A percentile compares a stretch with the other conserved stretches of the same genome.
phyloP scores from a whole-genome alignment of 2,113 vertebrate species.

The Chascanopsetta lugubris region DNA sequence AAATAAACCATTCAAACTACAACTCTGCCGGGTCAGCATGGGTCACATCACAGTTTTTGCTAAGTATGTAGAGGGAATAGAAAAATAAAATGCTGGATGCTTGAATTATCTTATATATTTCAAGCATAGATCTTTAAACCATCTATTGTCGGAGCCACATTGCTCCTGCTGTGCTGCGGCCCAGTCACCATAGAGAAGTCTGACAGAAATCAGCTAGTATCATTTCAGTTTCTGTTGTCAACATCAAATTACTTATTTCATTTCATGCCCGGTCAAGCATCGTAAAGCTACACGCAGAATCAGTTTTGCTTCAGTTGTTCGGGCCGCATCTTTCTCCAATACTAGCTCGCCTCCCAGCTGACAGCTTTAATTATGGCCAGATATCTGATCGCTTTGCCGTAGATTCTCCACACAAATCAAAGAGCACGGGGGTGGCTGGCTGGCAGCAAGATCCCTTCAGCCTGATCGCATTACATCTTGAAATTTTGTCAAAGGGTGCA shows the following conservation, averaged over 20 bases:
- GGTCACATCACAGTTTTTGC: too few species aligned
- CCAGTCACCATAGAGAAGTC: constrained; percentile 49
- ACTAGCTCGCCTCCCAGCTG: constrained; percentile 92
- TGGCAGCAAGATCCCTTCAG: constrained; percentile 43
- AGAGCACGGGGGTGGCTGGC: constrained; percentile 47
- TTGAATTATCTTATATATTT: not conserved
- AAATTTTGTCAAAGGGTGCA: constrained; percentile 52
- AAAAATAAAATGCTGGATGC: not conserved
- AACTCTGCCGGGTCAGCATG: too few species aligned
- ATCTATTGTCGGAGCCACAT: constrained; percentile 2
- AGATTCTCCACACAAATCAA: constrained; percentile 80
- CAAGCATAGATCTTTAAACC: not conserved
- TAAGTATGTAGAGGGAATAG: too few species aligned
- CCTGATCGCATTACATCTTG: constrained; percentile 50
- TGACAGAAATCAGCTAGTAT: constrained; percentile 88
- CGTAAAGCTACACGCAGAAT: constrained; percentile 93
- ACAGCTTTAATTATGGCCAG: constrained; percentile 97
- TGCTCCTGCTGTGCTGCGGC: constrained; percentile 61
- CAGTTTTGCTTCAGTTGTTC: constrained; percentile 94
- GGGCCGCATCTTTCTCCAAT: constrained; percentile 88
- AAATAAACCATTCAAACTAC: too few species aligned
- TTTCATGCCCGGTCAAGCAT: constrained; percentile 98
- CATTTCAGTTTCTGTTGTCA: constrained; percentile 98
- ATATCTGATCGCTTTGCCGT: constrained; percentile 91
- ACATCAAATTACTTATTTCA: constrained; percentile 99